A percentile compares a stretch with the other conserved stretches of the same genome.
Conservation (phyloP, 2,113 vertebrate genomes). For the Bujurquina vittata region DNA sequence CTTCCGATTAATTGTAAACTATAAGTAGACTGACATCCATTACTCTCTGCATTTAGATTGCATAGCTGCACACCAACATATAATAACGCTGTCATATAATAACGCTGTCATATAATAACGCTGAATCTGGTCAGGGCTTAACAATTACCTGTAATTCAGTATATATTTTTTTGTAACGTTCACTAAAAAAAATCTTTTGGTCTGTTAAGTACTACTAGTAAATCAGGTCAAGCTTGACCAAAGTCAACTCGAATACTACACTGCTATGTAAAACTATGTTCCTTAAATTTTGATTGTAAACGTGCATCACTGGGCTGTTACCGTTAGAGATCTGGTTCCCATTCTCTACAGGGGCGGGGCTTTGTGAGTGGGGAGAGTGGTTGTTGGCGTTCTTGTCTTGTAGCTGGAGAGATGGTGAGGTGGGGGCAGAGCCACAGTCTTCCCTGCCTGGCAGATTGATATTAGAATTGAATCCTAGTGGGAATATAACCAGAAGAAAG, state of each 20-base stretch:
- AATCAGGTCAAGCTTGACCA: neutral
- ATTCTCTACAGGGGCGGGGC: conserved; percentile 86
- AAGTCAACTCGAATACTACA: neutral
- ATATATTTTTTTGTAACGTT: neutral
- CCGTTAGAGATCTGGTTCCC: conserved; percentile 93
- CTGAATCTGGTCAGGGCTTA: neutral
- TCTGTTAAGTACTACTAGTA: neutral
- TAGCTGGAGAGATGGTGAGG: conserved; percentile 82
- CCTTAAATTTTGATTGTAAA: neutral
- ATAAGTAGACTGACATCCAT: neutral
- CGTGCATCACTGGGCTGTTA: conserved; percentile 63
- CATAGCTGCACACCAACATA: neutral
- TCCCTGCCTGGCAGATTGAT: conserved; percentile 89
- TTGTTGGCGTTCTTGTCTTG: conserved; percentile 96
- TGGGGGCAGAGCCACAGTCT: conserved; percentile 80
- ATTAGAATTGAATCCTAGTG: conserved; percentile 89
- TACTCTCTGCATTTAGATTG: neutral
- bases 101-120: no score
- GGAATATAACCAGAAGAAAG: conserved; percentile 19
- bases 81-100: no score
- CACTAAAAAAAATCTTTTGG: neutral
- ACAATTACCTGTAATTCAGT: neutral
- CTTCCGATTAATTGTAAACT: neutral
- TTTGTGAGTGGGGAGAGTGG: conserved; percentile 81
- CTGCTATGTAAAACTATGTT: neutral